Conservation (phyloP, 2,113 vertebrate species). For the Procapra przewalskii region DNA sequence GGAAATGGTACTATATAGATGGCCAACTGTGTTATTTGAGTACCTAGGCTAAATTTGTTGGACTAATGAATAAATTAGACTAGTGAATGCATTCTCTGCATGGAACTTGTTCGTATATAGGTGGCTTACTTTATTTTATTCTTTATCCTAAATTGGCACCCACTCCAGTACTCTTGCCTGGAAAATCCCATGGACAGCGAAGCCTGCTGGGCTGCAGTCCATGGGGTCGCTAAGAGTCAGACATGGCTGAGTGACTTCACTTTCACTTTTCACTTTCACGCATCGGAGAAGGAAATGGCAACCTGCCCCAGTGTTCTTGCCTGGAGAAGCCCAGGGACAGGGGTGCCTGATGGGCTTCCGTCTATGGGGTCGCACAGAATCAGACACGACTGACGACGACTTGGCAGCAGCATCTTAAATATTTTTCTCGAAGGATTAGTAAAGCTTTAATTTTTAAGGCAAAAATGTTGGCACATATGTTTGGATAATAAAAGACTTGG, state of each 20-base stretch:
- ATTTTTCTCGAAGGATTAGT: neutral
- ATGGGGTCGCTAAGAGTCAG: too few species aligned
- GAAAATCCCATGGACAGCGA: too few species aligned
- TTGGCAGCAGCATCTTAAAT: neutral
- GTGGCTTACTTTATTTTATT: neutral
- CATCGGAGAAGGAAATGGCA: too few species aligned
- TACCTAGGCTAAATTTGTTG: neutral
- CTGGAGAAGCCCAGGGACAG: too few species aligned
- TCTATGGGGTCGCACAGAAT: too few species aligned
- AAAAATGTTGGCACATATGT: neutral
- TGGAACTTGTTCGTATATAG: neutral
- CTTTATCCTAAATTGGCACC: neutral
- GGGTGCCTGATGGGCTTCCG: too few species aligned
- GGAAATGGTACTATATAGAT: neutral
- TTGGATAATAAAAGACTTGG: neutral
- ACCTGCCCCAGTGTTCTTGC: too few species aligned
- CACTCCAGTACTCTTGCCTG: too few species aligned
- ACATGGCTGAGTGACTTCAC: too few species aligned
- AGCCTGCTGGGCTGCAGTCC: too few species aligned
- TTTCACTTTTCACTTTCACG: too few species aligned
- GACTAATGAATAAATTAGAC: neutral
- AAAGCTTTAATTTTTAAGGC: constrained; percentile 8
- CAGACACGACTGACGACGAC: too few species aligned
- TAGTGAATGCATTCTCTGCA: neutral
- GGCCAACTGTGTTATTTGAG: neutral